Percentiles rank a stretch among this genome's conserved stretches.
Evolutionary conservation across 2,113 vertebrate species (phyloP).

Genomic region (Sceloporus tristichus): DNA sequence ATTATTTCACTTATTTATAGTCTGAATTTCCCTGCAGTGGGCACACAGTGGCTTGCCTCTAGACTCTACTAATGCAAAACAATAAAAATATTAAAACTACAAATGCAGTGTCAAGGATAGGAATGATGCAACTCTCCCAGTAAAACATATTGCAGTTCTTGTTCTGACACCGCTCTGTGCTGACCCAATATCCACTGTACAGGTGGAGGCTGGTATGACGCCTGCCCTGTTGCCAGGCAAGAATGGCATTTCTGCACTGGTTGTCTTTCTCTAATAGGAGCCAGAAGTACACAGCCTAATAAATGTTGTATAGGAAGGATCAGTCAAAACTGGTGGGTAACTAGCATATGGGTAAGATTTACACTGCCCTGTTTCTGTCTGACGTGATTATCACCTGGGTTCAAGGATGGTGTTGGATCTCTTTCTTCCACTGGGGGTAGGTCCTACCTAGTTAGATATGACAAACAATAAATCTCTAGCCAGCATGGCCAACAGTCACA

Average conservation of each 20-base stretch:
- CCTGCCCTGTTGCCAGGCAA: no score
- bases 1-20: not conserved
- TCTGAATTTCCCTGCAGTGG: not conserved
- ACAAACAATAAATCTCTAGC: no score
- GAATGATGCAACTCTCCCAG: not conserved
- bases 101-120: not conserved
- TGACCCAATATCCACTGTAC: not conserved
- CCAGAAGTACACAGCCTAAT: no score
- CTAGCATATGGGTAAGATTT: not conserved
- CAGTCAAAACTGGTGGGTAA: not conserved
- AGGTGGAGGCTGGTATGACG: not conserved
- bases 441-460: not conserved
- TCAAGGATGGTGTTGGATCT: not conserved
- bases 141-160: not conserved
- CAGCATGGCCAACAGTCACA: not conserved
- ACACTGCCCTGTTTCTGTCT: not conserved
- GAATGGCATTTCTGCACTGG: not conserved
- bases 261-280: not conserved
- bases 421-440: not conserved
- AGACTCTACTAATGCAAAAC: not conserved
- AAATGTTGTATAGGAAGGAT: not conserved
- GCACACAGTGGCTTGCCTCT: not conserved
- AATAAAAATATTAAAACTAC: constrained; percentile 5
- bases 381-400: not conserved
- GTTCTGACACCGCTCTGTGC: not conserved